Conservation (phyloP, 1,140 invertebrate genomes). For the Trialeurodes vaporariorum region DNA sequence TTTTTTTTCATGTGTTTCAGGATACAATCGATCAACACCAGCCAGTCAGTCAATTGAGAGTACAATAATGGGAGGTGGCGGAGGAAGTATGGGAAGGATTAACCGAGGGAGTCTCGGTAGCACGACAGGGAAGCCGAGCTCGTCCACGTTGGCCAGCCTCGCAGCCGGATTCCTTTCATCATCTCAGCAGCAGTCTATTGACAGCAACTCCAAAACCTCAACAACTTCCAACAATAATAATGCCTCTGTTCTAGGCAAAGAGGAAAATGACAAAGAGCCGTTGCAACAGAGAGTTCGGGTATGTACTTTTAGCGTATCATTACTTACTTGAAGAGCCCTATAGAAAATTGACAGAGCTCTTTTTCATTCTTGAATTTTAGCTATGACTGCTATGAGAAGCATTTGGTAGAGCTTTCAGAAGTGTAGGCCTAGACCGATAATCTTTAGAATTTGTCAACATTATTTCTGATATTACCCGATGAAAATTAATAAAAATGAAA, state of each 20-base stretch:
- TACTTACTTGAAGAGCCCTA: too few species aligned
- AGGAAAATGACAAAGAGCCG: slow-evolving; percentile 32
- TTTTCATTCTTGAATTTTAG: too few species aligned
- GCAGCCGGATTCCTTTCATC: slow-evolving; percentile 52
- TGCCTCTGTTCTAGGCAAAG: slow-evolving; percentile 20
- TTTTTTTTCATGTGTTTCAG: slow-evolving; percentile 15
- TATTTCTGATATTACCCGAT: too few species aligned
- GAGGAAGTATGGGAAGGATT: slow-evolving; percentile 35
- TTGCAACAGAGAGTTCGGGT: slow-evolving; percentile 45
- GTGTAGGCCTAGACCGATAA: too few species aligned
- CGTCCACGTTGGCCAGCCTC: slow-evolving; percentile 64
- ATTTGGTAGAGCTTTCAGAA: too few species aligned
- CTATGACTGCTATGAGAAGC: too few species aligned
- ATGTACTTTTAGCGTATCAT: slow-evolving; percentile 31
- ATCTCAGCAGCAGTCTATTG: slow-evolving; percentile 9
- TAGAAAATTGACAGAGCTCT: too few species aligned
- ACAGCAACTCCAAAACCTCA: slow-evolving; percentile 19
- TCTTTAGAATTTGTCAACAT: too few species aligned
- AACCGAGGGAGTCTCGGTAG: slow-evolving; percentile 62
- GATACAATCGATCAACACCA: slow-evolving; percentile 36
- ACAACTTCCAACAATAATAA: not conserved
- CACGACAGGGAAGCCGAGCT: slow-evolving; percentile 66
- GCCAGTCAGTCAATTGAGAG: slow-evolving; percentile 44
- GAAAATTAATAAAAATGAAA: too few species aligned
- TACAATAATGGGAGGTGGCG: slow-evolving; percentile 32